phyloP scores from a whole-genome alignment of 2,888 invertebrate species.

The Hesperia comma region DNA sequence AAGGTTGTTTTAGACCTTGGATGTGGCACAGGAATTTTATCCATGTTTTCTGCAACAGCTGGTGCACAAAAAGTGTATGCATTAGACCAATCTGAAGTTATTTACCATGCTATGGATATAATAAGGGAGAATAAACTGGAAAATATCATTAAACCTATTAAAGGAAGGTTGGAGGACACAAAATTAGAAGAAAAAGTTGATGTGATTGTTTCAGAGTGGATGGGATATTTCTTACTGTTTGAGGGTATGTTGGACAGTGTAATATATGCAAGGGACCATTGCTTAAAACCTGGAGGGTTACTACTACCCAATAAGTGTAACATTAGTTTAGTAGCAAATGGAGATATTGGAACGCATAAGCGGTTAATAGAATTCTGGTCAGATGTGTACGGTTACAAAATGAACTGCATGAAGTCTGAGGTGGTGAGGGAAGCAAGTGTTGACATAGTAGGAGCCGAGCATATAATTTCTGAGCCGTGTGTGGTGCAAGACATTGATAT shows the following conservation, averaged over 20 bases:
- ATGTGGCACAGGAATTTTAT: slow-evolving; percentile 98
- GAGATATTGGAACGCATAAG: slow-evolving; percentile 89
- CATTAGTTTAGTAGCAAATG: slow-evolving; percentile 91
- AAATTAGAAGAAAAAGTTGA: slow-evolving; percentile 92
- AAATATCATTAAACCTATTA: slow-evolving; percentile 89
- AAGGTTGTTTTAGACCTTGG: slow-evolving; percentile 97
- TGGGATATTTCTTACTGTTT: slow-evolving; percentile 98
- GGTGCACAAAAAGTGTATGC: slow-evolving; percentile 96
- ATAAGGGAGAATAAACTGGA: slow-evolving; percentile 92
- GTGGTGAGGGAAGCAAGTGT: slow-evolving; percentile 89
- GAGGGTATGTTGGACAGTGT: slow-evolving; percentile 99
- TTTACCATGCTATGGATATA: slow-evolving; percentile 98
- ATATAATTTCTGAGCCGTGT: slow-evolving; percentile 87
- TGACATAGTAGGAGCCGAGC: slow-evolving; percentile 78
- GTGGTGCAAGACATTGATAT: slow-evolving; percentile 90
- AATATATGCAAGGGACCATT: slow-evolving; percentile 93
- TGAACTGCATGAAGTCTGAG: slow-evolving; percentile 94
- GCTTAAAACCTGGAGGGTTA: slow-evolving; percentile 89
- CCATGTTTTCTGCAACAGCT: slow-evolving; percentile 98
- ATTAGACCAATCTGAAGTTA: slow-evolving; percentile 97
- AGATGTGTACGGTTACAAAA: slow-evolving; percentile 96
- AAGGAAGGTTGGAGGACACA: slow-evolving; percentile 94
- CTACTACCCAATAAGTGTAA: slow-evolving; percentile 94
- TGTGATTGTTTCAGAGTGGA: slow-evolving; percentile 98
- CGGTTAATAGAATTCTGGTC: slow-evolving; percentile 94